Conservation (phyloP, 2,797 vertebrate species). For the Carcharodon carcharias region DNA sequence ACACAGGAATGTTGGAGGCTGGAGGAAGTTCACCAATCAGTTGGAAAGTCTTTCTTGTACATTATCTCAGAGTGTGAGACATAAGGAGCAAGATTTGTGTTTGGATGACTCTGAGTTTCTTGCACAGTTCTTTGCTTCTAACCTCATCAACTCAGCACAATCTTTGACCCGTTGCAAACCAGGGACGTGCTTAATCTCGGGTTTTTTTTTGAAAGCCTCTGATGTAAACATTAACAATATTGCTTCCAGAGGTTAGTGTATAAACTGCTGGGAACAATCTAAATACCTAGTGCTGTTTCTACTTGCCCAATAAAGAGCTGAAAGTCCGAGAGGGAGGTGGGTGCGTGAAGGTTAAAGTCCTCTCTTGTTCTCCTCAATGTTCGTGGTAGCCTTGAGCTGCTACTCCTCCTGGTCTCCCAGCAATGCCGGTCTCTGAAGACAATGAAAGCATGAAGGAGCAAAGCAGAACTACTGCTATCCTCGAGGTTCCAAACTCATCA, state of each 20-base stretch:
- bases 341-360: neutral
- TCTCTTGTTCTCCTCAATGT: neutral
- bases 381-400: neutral
- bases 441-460: neutral
- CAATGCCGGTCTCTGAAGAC: slow-evolving; percentile 24
- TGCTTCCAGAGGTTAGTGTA: slow-evolving; percentile 16
- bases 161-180: neutral
- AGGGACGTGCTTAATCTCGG: slow-evolving; percentile 23
- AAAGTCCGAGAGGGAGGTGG: neutral
- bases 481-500: neutral
- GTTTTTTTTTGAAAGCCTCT: slow-evolving; percentile 21
- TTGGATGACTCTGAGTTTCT: neutral
- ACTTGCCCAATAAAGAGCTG: neutral
- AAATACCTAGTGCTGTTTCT: neutral
- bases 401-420: neutral
- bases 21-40: neutral
- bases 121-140: neutral
- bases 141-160: slow-evolving; percentile 15
- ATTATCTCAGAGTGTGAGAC: neutral
- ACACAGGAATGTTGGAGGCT: neutral
- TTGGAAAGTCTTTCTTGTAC: neutral
- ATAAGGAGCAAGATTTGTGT: neutral
- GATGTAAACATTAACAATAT: slow-evolving; percentile 28
- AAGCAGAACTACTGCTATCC: neutral
- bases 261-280: neutral